phyloP scores from a whole-genome alignment of 2,797 vertebrate genomes.

The Oceanodroma leucorhoa region DNA sequence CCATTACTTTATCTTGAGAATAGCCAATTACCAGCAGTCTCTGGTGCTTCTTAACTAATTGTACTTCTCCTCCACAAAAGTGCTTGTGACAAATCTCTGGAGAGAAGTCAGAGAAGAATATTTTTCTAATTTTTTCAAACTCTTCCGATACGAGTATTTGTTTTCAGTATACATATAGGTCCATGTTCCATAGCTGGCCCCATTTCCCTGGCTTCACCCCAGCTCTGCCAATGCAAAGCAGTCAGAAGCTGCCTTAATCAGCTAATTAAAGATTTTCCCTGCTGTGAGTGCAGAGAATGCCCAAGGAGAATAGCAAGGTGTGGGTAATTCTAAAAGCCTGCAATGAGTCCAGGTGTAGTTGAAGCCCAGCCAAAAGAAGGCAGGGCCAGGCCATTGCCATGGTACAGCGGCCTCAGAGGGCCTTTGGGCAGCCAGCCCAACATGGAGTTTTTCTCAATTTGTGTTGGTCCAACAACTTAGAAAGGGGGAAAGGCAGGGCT shows the following conservation, averaged over 20 bases:
- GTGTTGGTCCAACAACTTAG: background rate
- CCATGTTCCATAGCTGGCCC: rapidly evolving
- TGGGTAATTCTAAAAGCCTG: background rate
- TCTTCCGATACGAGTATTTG: background rate
- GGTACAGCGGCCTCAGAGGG: background rate
- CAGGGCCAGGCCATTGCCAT: background rate
- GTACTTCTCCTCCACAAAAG: background rate
- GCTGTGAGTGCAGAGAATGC: background rate
- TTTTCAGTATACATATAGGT: background rate
- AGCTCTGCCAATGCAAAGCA: background rate
- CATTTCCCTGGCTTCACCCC: background rate
- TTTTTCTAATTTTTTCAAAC: background rate
- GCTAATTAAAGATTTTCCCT: background rate
- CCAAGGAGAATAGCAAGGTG: background rate
- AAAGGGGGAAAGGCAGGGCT: background rate
- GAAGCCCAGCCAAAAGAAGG: background rate
- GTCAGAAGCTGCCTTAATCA: background rate
- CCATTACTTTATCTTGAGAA: background rate
- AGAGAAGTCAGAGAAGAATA: background rate
- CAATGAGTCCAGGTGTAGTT: background rate
- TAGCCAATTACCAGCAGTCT: background rate
- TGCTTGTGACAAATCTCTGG: background rate
- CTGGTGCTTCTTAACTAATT: background rate
- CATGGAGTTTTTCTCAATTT: background rate
- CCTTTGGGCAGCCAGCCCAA: background rate